Conservation (phyloP, 2,113 vertebrate genomes). For the Toxotes chatareus region DNA sequence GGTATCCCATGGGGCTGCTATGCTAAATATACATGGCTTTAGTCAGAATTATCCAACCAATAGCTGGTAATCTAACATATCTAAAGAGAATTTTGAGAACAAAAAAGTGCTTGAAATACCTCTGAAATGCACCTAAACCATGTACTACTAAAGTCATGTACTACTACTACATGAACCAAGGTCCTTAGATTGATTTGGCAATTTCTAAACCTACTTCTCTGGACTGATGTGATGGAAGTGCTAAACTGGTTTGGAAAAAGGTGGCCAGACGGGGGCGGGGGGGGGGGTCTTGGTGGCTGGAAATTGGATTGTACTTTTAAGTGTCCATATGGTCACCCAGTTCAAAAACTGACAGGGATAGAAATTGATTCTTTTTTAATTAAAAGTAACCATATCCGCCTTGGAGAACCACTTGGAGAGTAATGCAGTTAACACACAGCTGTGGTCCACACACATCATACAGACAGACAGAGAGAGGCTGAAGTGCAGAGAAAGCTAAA, state of each 20-base stretch:
- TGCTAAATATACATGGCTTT: slow-evolving; percentile 10
- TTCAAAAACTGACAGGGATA: slow-evolving; percentile 73
- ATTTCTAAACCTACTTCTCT: slow-evolving; percentile 48
- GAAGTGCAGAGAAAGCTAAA: slow-evolving; percentile 17
- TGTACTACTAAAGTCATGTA: slow-evolving; percentile 1
- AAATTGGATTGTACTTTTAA: slow-evolving; percentile 84
- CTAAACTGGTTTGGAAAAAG: slow-evolving; percentile 58
- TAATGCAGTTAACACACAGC: slow-evolving; percentile 80
- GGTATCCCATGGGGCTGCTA: background rate
- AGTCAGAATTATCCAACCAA: background rate
- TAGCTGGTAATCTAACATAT: background rate
- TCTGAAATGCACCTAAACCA: slow-evolving; percentile 13
- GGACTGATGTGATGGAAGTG: slow-evolving; percentile 55
- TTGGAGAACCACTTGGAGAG: slow-evolving; percentile 75
- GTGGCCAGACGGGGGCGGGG: slow-evolving; percentile 51
- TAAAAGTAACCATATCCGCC: slow-evolving; percentile 85
- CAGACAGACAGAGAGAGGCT: slow-evolving; percentile 25
- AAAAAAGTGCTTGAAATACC: slow-evolving; percentile 21
- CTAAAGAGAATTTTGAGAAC: background rate
- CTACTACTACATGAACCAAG: slow-evolving; percentile 1
- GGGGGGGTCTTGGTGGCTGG: slow-evolving; percentile 21
- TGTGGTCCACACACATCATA: slow-evolving; percentile 66
- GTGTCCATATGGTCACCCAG: slow-evolving; percentile 84
- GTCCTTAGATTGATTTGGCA: slow-evolving; percentile 56
- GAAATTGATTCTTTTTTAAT: slow-evolving; percentile 87